Evolutionary conservation across 2,113 vertebrate genomes (phyloP).

Genomic region (Athene noctua): DNA sequence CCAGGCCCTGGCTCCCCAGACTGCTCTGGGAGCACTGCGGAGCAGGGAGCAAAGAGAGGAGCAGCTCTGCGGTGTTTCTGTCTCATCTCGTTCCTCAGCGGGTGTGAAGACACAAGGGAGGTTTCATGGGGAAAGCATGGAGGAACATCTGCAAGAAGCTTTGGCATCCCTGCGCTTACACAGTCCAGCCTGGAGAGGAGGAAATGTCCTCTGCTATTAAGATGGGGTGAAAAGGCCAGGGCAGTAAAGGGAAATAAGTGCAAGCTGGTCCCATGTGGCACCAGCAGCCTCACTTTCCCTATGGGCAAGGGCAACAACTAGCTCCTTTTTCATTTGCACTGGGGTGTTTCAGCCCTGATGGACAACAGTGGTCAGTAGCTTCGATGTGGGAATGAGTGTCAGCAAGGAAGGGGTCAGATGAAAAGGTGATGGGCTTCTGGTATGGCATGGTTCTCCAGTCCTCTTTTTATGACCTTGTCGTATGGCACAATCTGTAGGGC

Average conservation of each 20-base stretch:
- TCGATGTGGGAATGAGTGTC: not conserved
- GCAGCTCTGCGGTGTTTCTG: not conserved
- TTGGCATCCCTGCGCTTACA: not conserved
- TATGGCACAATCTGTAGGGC: not conserved
- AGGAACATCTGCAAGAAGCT: not conserved
- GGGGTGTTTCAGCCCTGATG: not conserved
- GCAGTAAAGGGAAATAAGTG: not conserved
- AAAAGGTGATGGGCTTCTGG: not conserved
- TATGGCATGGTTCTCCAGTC: accelerated
- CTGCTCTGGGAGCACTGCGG: not conserved
- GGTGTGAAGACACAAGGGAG: not conserved
- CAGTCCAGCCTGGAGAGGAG: not conserved
- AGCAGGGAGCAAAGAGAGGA: not conserved
- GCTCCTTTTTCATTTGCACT: not conserved
- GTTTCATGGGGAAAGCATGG: accelerated
- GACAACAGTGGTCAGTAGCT: not conserved
- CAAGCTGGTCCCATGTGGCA: not conserved
- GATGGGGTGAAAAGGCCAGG: not conserved
- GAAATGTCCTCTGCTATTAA: not conserved
- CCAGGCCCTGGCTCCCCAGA: not conserved
- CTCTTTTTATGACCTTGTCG: not conserved
- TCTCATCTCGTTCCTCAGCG: not conserved
- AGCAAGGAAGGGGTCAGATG: not conserved
- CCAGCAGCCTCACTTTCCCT: not conserved
- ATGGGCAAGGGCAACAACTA: not conserved